Evolutionary conservation across 2,113 vertebrate species (phyloP), one percentile per base, ranked within the genome.

Genomic region (Hydrolagus affinis): DNA sequence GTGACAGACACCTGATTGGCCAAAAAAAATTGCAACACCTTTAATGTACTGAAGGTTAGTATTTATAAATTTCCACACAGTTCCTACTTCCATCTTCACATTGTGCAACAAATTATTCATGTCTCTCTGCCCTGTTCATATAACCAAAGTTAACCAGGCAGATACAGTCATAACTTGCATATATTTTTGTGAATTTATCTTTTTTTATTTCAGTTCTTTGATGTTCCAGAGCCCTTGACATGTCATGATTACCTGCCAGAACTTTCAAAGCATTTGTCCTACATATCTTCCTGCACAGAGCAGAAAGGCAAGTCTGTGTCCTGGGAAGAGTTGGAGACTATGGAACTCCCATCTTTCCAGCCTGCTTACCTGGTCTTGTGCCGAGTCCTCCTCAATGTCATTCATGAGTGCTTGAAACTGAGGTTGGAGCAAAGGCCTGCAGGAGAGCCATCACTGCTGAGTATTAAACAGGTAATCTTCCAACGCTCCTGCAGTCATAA

Each of bases 371-470:
- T 98, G 8, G 96, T 98, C 85, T 96, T 99, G 60, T 99, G 98
- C 86, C 94, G 98, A 15, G 97, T 99, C 76, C 94, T 98, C 69
- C 96, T 99, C 85, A 98, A 98, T 15, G 97, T 99, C 86, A 99
- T 99, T 88, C 98, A 99, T 3, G 98, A 99, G 88, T 99, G 98
- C 92, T 96, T 99, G 89, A 99, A 99, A 89, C 90, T 99, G 86
- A 92, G 98, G 85, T 87, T 99, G 90, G 98, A 99, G 85, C 98
- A 99, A 90, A 93, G 96, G 85, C 98, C 98, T n/a, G 98, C 98
- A 30, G 98, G 98, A 76, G 97, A 99, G 76, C 97, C 98, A 0
- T 99, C 98, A 0, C 94, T 99, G 87, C 90, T 99, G 92, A 99
- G 98, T 86, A 99, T 99, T 92, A 98, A 99, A 90, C 98, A 99